Percentiles rank a stretch among this genome's conserved stretches.
phyloP scores from a whole-genome alignment of 2,113 vertebrate species.

The Lagopus muta region DNA sequence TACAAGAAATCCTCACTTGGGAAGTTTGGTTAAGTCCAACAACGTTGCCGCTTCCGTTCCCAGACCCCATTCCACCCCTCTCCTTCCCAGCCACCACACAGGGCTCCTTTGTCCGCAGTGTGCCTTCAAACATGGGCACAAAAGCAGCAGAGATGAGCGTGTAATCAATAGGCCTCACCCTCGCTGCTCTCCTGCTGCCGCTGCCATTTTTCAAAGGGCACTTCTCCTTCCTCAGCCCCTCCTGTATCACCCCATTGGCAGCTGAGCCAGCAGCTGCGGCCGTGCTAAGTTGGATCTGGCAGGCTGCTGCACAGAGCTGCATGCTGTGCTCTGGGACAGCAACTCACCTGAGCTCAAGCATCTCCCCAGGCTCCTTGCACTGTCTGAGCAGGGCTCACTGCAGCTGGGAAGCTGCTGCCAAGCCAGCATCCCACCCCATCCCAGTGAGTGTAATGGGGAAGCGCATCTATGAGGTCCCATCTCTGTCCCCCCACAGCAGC shows the following conservation, averaged over 20 bases:
- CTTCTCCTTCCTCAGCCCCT: conserved; percentile 32
- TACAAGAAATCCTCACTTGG: not conserved
- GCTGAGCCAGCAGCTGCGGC: not conserved
- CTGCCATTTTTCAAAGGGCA: conserved; percentile 42
- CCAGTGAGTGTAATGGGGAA: not conserved
- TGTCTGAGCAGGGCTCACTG: not conserved
- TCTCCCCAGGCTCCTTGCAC: not conserved
- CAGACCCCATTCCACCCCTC: not conserved
- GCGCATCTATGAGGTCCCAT: fast-evolving
- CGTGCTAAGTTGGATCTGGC: not conserved
- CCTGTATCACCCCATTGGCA: not conserved
- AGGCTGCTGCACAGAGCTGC: not conserved
- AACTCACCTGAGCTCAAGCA: not conserved
- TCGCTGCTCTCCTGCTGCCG: not conserved
- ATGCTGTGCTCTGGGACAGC: not conserved
- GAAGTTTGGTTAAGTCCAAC: not conserved
- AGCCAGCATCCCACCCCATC: not conserved
- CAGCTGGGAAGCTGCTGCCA: not conserved
- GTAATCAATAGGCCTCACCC: conserved; percentile 51
- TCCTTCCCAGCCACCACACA: not conserved
- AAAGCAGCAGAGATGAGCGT: not conserved
- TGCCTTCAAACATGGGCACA: not conserved
- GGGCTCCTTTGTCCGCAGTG: not conserved
- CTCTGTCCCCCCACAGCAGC: not conserved
- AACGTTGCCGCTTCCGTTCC: not conserved